Evolutionary conservation across 2,888 invertebrate genomes (phyloP).

Genomic region (Eremobia ochroleuca): DNA sequence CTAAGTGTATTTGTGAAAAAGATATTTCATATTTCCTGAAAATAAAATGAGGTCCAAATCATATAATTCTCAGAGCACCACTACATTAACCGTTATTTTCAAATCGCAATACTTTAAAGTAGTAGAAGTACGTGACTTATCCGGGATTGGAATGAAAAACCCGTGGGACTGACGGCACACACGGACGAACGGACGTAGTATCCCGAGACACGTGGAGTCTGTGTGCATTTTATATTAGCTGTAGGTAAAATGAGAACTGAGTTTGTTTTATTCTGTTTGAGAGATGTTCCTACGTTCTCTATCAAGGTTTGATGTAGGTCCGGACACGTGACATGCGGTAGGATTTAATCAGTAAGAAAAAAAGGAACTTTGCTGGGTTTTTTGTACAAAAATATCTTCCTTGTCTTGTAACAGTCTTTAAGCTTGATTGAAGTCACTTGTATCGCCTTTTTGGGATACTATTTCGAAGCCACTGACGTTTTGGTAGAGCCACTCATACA

Average conservation of each 20-base stretch:
- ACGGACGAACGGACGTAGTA: conserved; percentile 32
- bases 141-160: conserved; percentile 53
- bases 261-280: conserved; percentile 57
- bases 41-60: conserved; percentile 3
- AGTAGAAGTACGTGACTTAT: conserved; percentile 53
- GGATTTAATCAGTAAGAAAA: conserved; percentile 39
- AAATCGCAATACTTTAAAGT: conserved; percentile 42
- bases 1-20: not conserved
- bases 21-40: not conserved
- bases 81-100: conserved; percentile 32
- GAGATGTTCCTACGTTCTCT: conserved; percentile 23
- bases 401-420: conserved; percentile 14
- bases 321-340: conserved; percentile 26
- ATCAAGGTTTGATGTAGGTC: conserved; percentile 42
- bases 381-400: conserved; percentile 12
- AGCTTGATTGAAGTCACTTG: conserved; percentile 40
- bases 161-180: conserved; percentile 52
- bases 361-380: conserved; percentile 1
- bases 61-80: conserved; percentile 22
- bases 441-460: conserved; percentile 13
- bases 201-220: conserved; percentile 38
- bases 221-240: conserved; percentile 59
- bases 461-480: not conserved
- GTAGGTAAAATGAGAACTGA: conserved; percentile 56
- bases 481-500: too few relatives aligned